Percentiles rank a stretch among this genome's conserved stretches.
Evolutionary conservation across 37 sponge, comb jelly and placozoan genomes (phyloP).

Genomic region (Aphrocallistes beatrix): DNA sequence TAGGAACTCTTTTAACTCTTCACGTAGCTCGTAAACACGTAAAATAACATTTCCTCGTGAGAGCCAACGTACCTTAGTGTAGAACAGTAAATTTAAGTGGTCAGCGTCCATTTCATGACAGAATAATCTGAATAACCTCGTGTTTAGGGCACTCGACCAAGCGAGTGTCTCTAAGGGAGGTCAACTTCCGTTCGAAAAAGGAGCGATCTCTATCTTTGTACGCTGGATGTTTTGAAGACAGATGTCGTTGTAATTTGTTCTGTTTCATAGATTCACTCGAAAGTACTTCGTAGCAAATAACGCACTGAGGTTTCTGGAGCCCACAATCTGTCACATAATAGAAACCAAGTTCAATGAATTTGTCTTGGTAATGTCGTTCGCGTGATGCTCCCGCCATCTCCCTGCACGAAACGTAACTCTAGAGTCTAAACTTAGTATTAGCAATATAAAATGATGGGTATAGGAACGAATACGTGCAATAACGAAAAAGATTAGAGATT

Average conservation of each 20-base stretch:
- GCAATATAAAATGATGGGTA: too few species aligned
- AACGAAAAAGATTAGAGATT: too few species aligned
- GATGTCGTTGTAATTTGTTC: not conserved
- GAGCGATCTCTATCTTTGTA: not conserved
- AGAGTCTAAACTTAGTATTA: too few species aligned
- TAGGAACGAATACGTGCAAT: too few species aligned
- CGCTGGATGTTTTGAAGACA: not conserved
- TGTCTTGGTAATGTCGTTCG: not conserved
- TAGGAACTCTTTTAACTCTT: slow-evolving; percentile 15
- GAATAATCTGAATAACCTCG: not conserved
- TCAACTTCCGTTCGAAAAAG: not conserved
- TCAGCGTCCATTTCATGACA: slow-evolving; percentile 13
- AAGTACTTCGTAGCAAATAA: not conserved
- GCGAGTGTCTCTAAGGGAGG: not conserved
- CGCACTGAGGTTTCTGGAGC: not conserved
- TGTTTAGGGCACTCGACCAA: not conserved
- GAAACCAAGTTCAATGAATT: not conserved
- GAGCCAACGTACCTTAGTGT: slow-evolving; percentile 2
- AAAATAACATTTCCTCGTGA: slow-evolving; percentile 17
- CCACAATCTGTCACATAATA: not conserved
- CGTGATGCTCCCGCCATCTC: not conserved
- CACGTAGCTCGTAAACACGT: slow-evolving; percentile 14
- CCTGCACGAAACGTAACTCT: not conserved
- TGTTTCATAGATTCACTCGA: not conserved
- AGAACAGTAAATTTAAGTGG: not conserved